A percentile compares a stretch with the other conserved stretches of the same genome.
Evolutionary conservation across 2,113 vertebrate species (phyloP).

Genomic region (Sander vitreus): DNA sequence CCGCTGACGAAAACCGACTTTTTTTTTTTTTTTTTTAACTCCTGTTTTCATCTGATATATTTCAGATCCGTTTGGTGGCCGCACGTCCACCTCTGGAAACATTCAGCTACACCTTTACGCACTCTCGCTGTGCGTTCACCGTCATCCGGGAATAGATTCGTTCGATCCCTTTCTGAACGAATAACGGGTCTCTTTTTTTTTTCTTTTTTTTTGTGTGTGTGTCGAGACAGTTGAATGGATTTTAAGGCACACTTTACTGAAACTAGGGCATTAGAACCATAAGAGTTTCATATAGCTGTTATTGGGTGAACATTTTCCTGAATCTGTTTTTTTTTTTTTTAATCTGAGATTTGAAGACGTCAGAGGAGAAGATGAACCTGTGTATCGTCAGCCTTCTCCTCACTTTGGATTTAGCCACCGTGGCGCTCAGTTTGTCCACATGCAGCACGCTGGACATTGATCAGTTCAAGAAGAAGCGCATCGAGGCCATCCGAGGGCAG

Average conservation of each 20-base stretch:
- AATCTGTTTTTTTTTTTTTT: constrained; percentile 7
- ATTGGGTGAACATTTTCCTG: constrained; percentile 25
- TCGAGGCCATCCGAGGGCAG: constrained; percentile 96
- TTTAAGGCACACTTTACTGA: constrained; percentile 49
- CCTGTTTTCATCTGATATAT: constrained; percentile 6
- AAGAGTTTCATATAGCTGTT: neutral
- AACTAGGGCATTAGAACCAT: constrained; percentile 4
- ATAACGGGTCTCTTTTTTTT: constrained; percentile 47
- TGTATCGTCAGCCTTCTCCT: constrained; percentile 90
- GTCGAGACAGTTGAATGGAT: constrained; percentile 63
- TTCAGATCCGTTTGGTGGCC: constrained; percentile 29
- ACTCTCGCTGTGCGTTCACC: constrained; percentile 15
- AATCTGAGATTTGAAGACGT: neutral
- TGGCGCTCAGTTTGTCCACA: constrained; percentile 93
- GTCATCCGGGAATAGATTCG: constrained; percentile 26
- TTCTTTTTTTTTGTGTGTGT: too few species aligned
- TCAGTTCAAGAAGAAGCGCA: constrained; percentile 96
- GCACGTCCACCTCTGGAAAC: constrained; percentile 2
- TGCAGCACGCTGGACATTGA: constrained; percentile 98
- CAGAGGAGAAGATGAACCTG: constrained; percentile 89
- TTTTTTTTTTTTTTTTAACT: constrained; percentile 3
- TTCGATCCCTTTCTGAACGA: constrained; percentile 2
- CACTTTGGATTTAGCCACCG: constrained; percentile 89
- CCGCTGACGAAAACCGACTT: constrained; percentile 18
- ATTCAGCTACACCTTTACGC: constrained; percentile 35